Evolutionary conservation across 1,140 invertebrate species (phyloP), one percentile per base, ranked within the genome.

Genomic region (Zaprionus camerounensis): DNA sequence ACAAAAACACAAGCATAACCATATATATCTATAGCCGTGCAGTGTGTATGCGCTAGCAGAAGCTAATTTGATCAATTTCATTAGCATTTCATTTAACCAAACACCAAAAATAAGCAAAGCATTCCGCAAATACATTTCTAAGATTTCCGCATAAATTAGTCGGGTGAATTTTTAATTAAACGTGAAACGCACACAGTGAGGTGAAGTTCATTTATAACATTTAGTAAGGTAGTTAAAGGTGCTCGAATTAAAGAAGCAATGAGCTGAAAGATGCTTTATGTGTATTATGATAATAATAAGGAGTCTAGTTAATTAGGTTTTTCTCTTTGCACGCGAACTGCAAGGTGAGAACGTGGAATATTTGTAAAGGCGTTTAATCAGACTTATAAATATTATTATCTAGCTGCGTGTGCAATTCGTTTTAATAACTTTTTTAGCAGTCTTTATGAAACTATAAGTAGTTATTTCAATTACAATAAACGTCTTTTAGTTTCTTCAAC

Each of bases 111-210:
- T 9, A 38, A 22, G 28, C 55, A 17, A 46, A 49, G 49, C 34
- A 38, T 17, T 4, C 17, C 36, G 24, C 22, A 56, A 44, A 56
- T 63, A 62, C 17, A 53, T 36, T 31, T 70, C 20, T 31, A 36
- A 34, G 51, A 76, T 51, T 71, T 76, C 61, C 55, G 59, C 58
- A 80, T 80, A 72, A 76, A 72, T 77, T 73, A 58, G 6, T n/a
- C 56, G 9, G 12, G 17, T 58, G 15, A 63, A 69, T 63, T 34
- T 73, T 36, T 57, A 36, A 74, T 57, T 36, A 28, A 57, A 41
- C 2, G 22, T 15, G 12, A 26, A 56, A n/a, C 1, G 13, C 36
- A 24, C 11, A 55, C 26, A 51, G 5, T 12, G 24, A 2, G 5
- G n/a, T 26, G 34, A 36, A 20, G 34, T 24, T 61, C 24, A 44